A percentile compares a stretch with the other conserved stretches of the same genome.
phyloP scores from a whole-genome alignment of 2,888 invertebrate species.

The Chymomyza caudatula region DNA sequence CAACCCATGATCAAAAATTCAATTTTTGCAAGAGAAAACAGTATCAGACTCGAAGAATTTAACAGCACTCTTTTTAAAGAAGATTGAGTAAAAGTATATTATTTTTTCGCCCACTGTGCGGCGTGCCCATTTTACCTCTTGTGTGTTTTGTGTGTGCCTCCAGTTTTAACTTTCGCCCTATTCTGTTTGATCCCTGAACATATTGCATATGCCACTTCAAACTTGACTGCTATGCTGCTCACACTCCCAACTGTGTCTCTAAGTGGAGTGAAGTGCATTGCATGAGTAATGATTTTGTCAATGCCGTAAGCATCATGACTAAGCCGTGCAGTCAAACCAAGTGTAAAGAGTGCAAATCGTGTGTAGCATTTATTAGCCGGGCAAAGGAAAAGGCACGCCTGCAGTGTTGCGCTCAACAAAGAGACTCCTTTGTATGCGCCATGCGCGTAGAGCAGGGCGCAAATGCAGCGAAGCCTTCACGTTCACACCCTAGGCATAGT shows the following conservation, averaged over 20 bases:
- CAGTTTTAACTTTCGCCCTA: neutral
- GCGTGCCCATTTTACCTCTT: neutral
- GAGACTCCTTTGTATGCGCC: neutral
- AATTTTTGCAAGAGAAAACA: no score
- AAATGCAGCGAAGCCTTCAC: neutral
- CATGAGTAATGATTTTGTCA: neutral
- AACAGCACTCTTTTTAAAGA: no score
- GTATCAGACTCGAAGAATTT: no score
- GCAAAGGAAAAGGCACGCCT: neutral
- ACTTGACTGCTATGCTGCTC: neutral
- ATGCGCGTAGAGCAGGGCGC: neutral
- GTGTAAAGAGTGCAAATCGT: slow-evolving; percentile 6
- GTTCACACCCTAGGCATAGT: neutral
- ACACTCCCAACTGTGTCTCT: neutral
- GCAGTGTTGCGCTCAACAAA: neutral
- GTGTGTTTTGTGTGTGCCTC: neutral
- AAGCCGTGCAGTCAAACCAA: slow-evolving; percentile 17
- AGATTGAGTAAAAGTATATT: no score
- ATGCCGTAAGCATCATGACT: slow-evolving; percentile 31
- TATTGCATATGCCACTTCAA: neutral
- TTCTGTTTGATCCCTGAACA: neutral
- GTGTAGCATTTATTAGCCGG: neutral
- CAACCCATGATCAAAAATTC: no score
- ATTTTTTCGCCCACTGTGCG: no score
- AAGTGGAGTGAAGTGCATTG: neutral